Conservation (phyloP, 2,888 invertebrate species). For the Rhopalosiphum nymphaeae region DNA sequence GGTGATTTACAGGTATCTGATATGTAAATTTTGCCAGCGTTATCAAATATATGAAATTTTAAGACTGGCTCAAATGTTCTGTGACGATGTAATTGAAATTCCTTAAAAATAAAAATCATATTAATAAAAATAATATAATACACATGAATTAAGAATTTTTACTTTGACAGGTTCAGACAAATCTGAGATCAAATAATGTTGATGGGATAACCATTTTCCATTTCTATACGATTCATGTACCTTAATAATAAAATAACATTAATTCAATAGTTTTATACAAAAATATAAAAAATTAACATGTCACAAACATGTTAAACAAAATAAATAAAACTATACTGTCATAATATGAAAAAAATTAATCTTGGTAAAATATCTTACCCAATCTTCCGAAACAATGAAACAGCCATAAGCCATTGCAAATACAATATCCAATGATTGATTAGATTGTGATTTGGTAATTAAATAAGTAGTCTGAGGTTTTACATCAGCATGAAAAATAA, state of each 20-base stretch:
- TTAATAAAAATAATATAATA: too few species aligned
- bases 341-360: background rate
- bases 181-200: conserved; percentile 24
- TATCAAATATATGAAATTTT: conserved; percentile 75
- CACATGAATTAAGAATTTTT: too few species aligned
- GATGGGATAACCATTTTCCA: conserved; percentile 13
- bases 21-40: conserved; percentile 75
- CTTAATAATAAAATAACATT: conserved; percentile 1
- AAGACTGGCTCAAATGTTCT: conserved; percentile 75
- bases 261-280: background rate
- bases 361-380: too few species aligned
- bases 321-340: background rate
- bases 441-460: too few species aligned
- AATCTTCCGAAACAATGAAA: too few species aligned
- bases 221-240: background rate
- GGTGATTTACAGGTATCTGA: conserved; percentile 72
- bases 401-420: too few species aligned
- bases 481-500: too few species aligned
- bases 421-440: too few species aligned
- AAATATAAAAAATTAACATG: background rate
- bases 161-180: conserved; percentile 36
- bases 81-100: too few species aligned
- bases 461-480: too few species aligned
- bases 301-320: background rate
- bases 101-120: too few species aligned